Conservation (phyloP, 2,113 vertebrate species). For the Hiodon alosoides region DNA sequence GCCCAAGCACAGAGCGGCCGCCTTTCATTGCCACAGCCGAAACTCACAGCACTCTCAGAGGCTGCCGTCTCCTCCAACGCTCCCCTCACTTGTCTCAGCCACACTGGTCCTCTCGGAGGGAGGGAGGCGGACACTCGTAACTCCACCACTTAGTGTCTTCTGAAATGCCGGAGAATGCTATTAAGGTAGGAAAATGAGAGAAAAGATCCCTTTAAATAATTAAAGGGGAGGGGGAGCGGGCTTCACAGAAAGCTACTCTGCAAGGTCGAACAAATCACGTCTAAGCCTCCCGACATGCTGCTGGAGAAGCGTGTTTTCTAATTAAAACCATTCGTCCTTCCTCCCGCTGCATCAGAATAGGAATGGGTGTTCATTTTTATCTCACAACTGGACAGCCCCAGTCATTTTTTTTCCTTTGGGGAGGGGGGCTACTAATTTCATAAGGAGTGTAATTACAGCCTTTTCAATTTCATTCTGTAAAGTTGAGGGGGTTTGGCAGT, state of each 20-base stretch:
- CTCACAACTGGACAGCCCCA: slow-evolving; percentile 50
- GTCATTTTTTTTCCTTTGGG: slow-evolving; percentile 36
- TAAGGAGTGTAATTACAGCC: slow-evolving; percentile 60
- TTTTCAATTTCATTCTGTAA: slow-evolving; percentile 52
- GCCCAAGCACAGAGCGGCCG: neutral
- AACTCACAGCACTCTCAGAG: no score
- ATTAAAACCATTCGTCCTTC: slow-evolving; percentile 44
- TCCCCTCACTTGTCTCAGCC: no score
- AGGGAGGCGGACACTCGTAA: neutral
- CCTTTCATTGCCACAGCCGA: no score
- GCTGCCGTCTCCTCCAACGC: neutral
- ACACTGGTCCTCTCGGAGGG: neutral
- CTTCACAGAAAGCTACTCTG: slow-evolving; percentile 13
- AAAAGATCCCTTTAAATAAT: slow-evolving; percentile 50
- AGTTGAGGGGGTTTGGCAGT: slow-evolving; percentile 16
- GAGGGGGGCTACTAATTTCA: slow-evolving; percentile 49
- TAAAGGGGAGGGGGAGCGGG: slow-evolving; percentile 33
- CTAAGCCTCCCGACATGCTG: slow-evolving; percentile 1
- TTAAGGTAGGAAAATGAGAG: slow-evolving; percentile 41
- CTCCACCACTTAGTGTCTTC: neutral
- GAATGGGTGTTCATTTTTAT: slow-evolving; percentile 55
- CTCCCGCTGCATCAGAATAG: slow-evolving; percentile 20
- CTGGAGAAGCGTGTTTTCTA: slow-evolving; percentile 43
- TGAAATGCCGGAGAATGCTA: slow-evolving; percentile 40
- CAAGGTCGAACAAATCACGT: slow-evolving; percentile 40